phyloP scores from a whole-genome alignment of 2,113 vertebrate genomes.

The Catharus bicknelli region DNA sequence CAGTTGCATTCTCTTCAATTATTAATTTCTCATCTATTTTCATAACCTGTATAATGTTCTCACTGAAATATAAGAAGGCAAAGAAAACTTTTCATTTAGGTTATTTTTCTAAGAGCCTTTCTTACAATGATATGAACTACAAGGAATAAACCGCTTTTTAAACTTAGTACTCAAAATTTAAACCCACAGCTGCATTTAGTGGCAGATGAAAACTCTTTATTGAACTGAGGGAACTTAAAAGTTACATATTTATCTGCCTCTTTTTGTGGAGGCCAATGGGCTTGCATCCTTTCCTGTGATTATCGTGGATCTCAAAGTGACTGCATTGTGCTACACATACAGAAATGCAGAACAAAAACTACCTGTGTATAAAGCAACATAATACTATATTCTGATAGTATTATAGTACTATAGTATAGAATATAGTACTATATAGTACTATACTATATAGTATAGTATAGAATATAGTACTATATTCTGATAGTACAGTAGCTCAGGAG shows the following conservation, averaged over 20 bases:
- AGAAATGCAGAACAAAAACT: background rate
- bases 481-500: background rate
- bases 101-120: background rate
- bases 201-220: background rate
- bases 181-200: background rate
- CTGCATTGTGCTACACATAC: background rate
- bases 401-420: no score
- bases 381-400: no score
- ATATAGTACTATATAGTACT: no score
- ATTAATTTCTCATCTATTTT: background rate
- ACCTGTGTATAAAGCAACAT: background rate
- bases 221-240: background rate
- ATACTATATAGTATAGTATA: no score
- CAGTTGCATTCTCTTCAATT: background rate
- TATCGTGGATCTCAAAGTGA: background rate
- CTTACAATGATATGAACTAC: background rate
- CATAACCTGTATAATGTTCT: background rate
- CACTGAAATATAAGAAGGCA: background rate
- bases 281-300: fast-evolving
- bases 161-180: background rate
- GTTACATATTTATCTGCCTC: background rate
- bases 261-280: background rate
- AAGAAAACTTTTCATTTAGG: background rate
- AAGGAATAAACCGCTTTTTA: background rate
- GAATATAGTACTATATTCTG: background rate